Percentiles rank a stretch among this genome's conserved stretches.
These are phyloP conservation scores for Sarcophaga peregrina DNA, from an alignment of 1,140 invertebrate genomes.

Conservation along the genomic window DNA sequence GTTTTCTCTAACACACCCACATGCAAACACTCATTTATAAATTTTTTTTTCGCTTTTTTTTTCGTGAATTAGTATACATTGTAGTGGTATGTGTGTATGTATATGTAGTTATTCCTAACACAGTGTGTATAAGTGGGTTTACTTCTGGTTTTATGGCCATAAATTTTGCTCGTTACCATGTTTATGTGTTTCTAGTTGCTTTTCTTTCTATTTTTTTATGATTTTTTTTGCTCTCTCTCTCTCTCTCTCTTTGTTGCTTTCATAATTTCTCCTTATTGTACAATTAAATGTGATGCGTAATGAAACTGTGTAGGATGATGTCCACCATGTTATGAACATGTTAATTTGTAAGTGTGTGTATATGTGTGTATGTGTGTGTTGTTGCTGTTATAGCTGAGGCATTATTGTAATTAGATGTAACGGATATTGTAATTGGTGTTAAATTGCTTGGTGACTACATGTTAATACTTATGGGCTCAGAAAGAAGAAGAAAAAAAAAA, in stretches of 20 bases:
- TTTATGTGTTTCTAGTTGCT: background rate
- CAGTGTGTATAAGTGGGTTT: background rate
- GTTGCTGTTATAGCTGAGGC: background rate
- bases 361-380: background rate
- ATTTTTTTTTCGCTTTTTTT: no score
- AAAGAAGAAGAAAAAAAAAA: no score
- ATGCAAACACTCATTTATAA: no score
- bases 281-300: background rate
- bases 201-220: background rate
- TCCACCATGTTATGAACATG: background rate
- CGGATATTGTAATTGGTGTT: conserved; percentile 67
- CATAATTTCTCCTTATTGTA: conserved; percentile 8
- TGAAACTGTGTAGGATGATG: background rate
- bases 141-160: conserved; percentile 11
- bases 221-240: background rate
- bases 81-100: background rate
- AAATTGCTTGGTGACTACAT: conserved; percentile 53
- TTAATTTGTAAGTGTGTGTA: no score
- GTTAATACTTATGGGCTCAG: conserved; percentile 34
- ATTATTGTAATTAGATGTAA: conserved; percentile 65
- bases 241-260: background rate
- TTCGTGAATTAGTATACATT: background rate
- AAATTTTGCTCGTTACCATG: conserved; percentile 22
- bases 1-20: background rate
- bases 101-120: background rate